Conservation (phyloP, 2,888 invertebrate genomes). For the Halictus quadricinctus region DNA sequence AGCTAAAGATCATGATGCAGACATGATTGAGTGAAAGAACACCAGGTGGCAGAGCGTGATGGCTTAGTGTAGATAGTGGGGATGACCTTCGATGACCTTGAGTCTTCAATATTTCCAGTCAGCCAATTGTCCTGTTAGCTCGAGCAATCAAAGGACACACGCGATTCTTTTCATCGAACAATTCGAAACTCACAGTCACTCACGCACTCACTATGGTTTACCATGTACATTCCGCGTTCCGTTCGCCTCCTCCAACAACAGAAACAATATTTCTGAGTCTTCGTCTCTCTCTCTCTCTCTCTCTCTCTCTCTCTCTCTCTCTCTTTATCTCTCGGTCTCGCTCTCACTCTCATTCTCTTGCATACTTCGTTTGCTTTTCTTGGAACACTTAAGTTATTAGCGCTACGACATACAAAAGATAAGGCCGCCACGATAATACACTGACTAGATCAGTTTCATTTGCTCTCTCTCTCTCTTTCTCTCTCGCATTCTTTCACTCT, state of each 20-base stretch:
- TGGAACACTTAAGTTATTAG: slow-evolving; percentile 66
- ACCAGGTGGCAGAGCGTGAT: background rate
- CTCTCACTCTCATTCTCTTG: slow-evolving; percentile 6
- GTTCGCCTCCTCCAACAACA: background rate
- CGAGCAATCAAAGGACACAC: slow-evolving; percentile 27
- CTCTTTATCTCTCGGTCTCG: background rate
- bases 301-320: background rate
- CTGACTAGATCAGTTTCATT: slow-evolving; percentile 81
- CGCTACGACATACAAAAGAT: slow-evolving; percentile 81
- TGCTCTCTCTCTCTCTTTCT: slow-evolving; percentile 50
- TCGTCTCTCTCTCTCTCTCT: background rate
- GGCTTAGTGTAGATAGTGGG: background rate
- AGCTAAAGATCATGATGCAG: background rate
- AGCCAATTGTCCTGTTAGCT: slow-evolving; percentile 5
- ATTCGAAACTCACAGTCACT: slow-evolving; percentile 12
- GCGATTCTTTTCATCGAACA: slow-evolving; percentile 2
- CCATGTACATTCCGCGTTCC: slow-evolving; percentile 37
- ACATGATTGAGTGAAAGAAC: background rate
- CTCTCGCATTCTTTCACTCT: background rate
- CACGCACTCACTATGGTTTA: slow-evolving; percentile 12
- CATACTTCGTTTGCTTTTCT: slow-evolving; percentile 50
- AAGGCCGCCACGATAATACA: slow-evolving; percentile 82
- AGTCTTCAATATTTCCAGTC: background rate
- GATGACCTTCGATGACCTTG: background rate
- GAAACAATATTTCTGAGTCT: background rate